A percentile compares a stretch with the other conserved stretches of the same genome.
Evolutionary conservation across 2,797 vertebrate species (phyloP).

Genomic region (Pampus argenteus): DNA sequence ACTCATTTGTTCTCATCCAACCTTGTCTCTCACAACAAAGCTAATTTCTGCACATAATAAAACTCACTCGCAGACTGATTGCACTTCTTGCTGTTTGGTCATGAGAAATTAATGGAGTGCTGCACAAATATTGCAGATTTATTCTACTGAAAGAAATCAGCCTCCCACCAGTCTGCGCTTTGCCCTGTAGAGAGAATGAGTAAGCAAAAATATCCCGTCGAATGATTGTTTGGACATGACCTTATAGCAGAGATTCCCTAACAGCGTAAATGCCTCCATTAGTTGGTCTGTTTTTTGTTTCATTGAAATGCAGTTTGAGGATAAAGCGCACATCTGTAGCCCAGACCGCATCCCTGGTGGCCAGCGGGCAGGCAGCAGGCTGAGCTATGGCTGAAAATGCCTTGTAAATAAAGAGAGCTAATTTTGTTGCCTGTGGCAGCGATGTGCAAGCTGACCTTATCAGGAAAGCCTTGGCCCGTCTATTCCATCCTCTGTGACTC

Average conservation of each 20-base stretch:
- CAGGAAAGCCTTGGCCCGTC: conserved; percentile 73
- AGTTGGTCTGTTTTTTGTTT: conserved; percentile 38
- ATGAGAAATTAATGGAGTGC: conserved; percentile 70
- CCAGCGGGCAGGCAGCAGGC: conserved; percentile 28
- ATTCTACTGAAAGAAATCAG: conserved; percentile 62
- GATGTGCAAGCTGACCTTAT: conserved; percentile 84
- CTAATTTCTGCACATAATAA: conserved; percentile 72
- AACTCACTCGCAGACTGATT: conserved; percentile 60
- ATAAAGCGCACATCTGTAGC: conserved; percentile 32
- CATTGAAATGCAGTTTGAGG: conserved; percentile 46
- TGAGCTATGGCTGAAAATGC: conserved; percentile 35
- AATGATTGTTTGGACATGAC: conserved; percentile 55
- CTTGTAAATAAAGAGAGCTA: conserved; percentile 78
- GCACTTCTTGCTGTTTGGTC: conserved; percentile 70
- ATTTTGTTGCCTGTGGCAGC: conserved; percentile 79
- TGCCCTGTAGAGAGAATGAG: conserved; percentile 59
- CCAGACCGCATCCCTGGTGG: conserved; percentile 41
- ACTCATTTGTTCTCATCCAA: conserved; percentile 63
- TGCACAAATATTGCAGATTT: conserved; percentile 65
- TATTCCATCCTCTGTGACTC: conserved; percentile 73
- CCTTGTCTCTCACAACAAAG: conserved; percentile 59
- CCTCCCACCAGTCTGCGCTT: conserved; percentile 61
- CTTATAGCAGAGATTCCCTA: conserved; percentile 39
- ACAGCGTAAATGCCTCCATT: conserved; percentile 35
- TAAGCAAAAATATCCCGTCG: conserved; percentile 49